Conservation (phyloP, 2,888 invertebrate genomes). For the Caradrina clavipalpis region DNA sequence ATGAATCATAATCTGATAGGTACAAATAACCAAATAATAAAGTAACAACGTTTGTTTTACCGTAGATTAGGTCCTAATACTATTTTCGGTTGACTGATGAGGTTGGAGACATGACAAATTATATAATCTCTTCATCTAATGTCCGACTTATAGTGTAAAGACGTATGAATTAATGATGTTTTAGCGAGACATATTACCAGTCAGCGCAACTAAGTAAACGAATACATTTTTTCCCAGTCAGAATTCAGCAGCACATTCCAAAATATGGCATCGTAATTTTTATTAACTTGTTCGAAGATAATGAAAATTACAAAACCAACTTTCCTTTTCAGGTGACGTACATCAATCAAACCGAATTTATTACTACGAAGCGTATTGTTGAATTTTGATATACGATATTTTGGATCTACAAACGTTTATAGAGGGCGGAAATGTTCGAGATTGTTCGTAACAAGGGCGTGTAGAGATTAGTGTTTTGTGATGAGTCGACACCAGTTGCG, state of each 20-base stretch:
- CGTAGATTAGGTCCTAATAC: slow-evolving; percentile 25
- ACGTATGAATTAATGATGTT: slow-evolving; percentile 46
- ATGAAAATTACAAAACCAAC: slow-evolving; percentile 37
- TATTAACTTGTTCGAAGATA: slow-evolving; percentile 47
- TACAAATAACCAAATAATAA: slow-evolving; percentile 27
- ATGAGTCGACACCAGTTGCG: slow-evolving; percentile 91
- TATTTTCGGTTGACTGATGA: slow-evolving; percentile 43
- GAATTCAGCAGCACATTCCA: slow-evolving; percentile 73
- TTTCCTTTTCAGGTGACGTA: slow-evolving; percentile 63
- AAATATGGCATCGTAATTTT: slow-evolving; percentile 55
- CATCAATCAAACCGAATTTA: slow-evolving; percentile 65
- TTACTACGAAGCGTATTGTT: slow-evolving; percentile 56
- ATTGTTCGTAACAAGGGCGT: slow-evolving; percentile 57
- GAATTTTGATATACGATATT: slow-evolving; percentile 63
- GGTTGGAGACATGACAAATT: slow-evolving; percentile 53
- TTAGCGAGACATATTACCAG: slow-evolving; percentile 40
- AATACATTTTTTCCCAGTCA: slow-evolving; percentile 11
- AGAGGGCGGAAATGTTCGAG: slow-evolving; percentile 50
- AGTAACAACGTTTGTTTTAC: slow-evolving; percentile 35
- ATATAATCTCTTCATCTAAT: slow-evolving; percentile 30
- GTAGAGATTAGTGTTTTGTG: slow-evolving; percentile 81
- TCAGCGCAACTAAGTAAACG: slow-evolving; percentile 7
- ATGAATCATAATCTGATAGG: slow-evolving; percentile 33
- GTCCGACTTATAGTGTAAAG: slow-evolving; percentile 31
- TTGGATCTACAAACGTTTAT: slow-evolving; percentile 55